phyloP scores from a whole-genome alignment of 1,140 invertebrate species.

The Saxidomus purpurata region DNA sequence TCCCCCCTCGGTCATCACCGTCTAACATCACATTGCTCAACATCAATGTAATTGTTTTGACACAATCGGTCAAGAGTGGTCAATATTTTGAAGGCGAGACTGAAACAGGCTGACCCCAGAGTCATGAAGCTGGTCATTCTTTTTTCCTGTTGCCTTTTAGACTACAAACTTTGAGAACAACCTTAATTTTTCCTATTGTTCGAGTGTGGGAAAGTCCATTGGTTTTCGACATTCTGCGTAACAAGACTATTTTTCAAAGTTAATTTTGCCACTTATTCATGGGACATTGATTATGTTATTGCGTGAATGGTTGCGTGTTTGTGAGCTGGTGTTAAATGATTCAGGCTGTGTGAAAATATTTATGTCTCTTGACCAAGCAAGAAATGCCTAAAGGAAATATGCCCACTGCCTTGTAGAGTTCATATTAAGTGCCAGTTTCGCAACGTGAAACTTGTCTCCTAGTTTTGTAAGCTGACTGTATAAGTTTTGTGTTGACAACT shows the following conservation, averaged over 20 bases:
- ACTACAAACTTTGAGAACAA: constrained; percentile 45
- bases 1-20: background rate
- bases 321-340: background rate
- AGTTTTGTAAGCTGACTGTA: too few species aligned
- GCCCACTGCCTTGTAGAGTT: too few species aligned
- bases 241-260: constrained; percentile 45
- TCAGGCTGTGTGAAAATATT: background rate
- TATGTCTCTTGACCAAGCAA: background rate
- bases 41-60: constrained; percentile 58
- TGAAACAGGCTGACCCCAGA: constrained; percentile 33
- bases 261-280: constrained; percentile 49
- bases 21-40: constrained; percentile 48
- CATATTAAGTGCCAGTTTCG: too few species aligned
- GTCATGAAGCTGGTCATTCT: background rate
- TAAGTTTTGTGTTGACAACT: too few species aligned
- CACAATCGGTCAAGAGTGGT: constrained; percentile 45
- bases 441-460: too few species aligned
- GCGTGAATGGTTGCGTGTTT: constrained; percentile 15
- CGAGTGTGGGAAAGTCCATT: constrained; percentile 54
- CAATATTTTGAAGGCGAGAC: constrained; percentile 6
- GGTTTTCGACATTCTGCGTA: constrained; percentile 52
- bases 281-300: background rate
- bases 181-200: constrained; percentile 16
- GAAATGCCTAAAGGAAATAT: background rate
- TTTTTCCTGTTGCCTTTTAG: constrained; percentile 1